These are phyloP conservation scores for Clupea harengus DNA, from an alignment of 2,113 vertebrate genomes.

Conservation along the genomic window DNA sequence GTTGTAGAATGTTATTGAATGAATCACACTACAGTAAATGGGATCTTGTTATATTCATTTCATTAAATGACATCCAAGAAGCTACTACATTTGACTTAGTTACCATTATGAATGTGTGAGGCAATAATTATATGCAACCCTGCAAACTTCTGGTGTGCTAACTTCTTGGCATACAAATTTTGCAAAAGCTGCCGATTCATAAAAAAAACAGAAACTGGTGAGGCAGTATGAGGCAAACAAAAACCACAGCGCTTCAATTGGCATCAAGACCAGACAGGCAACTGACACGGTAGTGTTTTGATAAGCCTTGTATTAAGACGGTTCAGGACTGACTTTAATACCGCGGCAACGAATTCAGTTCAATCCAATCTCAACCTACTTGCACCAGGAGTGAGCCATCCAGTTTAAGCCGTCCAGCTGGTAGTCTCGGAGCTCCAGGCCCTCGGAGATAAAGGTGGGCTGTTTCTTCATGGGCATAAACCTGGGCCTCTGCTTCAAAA, in stretches of 20 bases:
- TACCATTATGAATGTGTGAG: neutral
- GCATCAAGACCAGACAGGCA: neutral
- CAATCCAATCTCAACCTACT: constrained; percentile 74
- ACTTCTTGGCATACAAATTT: neutral
- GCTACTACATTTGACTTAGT: neutral
- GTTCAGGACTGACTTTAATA: neutral
- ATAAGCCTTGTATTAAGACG: neutral
- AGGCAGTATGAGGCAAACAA: neutral
- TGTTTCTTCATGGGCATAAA: constrained; percentile 96
- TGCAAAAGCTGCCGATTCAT: neutral
- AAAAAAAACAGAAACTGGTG: neutral
- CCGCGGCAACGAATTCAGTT: neutral
- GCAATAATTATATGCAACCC: neutral
- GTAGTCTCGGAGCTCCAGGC: constrained; percentile 94
- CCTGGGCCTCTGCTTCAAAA: constrained; percentile 92
- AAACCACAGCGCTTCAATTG: neutral
- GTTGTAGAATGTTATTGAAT: neutral
- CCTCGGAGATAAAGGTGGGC: constrained; percentile 87
- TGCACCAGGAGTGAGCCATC: constrained; percentile 99
- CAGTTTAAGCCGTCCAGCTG: constrained; percentile 95
- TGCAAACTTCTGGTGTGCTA: neutral
- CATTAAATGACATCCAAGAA: no score
- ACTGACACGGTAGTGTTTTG: neutral
- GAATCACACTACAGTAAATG: neutral
- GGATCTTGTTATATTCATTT: neutral